Evolutionary conservation across 2,888 invertebrate genomes (phyloP).

Genomic region (Halictus quadricinctus): DNA sequence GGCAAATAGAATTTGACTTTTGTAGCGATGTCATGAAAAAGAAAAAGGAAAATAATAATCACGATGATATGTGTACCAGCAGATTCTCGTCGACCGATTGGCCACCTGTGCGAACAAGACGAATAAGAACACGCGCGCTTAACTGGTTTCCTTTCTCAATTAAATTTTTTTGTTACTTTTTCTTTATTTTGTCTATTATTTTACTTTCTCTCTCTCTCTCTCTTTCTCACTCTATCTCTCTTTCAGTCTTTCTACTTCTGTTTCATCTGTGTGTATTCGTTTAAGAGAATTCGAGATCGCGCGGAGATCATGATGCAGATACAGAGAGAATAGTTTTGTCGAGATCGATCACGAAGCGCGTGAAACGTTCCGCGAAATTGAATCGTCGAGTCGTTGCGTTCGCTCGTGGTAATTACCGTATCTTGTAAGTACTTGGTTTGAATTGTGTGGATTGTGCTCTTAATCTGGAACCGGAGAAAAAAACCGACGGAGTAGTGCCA

Average conservation of each 20-base stretch:
- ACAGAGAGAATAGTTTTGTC: slow-evolving; percentile 34
- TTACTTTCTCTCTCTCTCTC: background rate
- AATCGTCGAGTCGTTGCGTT: slow-evolving; percentile 43
- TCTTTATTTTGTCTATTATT: background rate
- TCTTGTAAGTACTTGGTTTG: slow-evolving; percentile 66
- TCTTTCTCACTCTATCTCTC: background rate
- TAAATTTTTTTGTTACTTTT: background rate
- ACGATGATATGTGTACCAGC: slow-evolving; percentile 37
- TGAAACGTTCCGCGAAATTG: slow-evolving; percentile 26
- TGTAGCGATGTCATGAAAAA: slow-evolving; percentile 41
- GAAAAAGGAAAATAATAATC: background rate
- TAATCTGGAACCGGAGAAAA: slow-evolving; percentile 40
- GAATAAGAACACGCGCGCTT: background rate
- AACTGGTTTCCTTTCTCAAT: background rate
- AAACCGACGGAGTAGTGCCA: slow-evolving; percentile 63
- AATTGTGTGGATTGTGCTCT: slow-evolving; percentile 67
- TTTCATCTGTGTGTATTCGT: background rate
- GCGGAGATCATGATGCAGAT: slow-evolving; percentile 28
- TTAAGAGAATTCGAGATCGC: slow-evolving; percentile 11
- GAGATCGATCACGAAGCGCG: slow-evolving; percentile 59
- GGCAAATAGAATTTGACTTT: slow-evolving; percentile 44
- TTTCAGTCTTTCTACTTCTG: background rate
- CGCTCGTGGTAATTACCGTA: slow-evolving; percentile 49
- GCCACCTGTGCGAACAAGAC: slow-evolving; percentile 25
- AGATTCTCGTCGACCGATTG: slow-evolving; percentile 33